Evolutionary conservation across 2,888 invertebrate species (phyloP).

Genomic region (Diachrysia chrysitis): DNA sequence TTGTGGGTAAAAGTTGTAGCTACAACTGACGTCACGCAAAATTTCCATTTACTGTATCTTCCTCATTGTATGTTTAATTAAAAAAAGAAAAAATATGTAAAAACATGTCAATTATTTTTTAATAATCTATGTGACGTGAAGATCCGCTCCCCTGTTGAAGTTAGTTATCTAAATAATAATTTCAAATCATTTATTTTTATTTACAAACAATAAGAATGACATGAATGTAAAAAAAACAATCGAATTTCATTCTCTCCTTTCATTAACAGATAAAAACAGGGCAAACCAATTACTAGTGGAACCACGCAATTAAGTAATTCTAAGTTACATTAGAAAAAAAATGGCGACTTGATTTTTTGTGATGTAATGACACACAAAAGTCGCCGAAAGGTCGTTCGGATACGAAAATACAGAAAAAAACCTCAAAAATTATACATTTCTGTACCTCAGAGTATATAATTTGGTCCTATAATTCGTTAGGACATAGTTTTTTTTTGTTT

Average conservation of each 20-base stretch:
- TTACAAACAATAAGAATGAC: neutral
- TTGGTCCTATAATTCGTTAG: slow-evolving; percentile 79
- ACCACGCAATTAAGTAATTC: slow-evolving; percentile 43
- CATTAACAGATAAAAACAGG: slow-evolving; percentile 3
- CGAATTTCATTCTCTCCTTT: neutral
- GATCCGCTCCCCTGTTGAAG: too few relatives aligned
- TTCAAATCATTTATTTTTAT: neutral
- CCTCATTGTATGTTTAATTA: too few relatives aligned
- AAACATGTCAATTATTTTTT: too few relatives aligned
- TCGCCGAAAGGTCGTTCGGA: slow-evolving; percentile 59
- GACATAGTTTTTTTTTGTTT: slow-evolving; percentile 66
- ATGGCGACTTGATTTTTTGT: slow-evolving; percentile 61
- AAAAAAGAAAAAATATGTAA: too few relatives aligned
- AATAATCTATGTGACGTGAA: too few relatives aligned
- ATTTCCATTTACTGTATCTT: too few relatives aligned
- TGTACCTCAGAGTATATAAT: slow-evolving; percentile 70
- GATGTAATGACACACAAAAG: slow-evolving; percentile 76
- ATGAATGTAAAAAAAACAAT: slow-evolving; percentile 25
- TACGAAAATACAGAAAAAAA: slow-evolving; percentile 56
- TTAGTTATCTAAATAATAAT: neutral
- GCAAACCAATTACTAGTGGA: neutral
- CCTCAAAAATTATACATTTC: slow-evolving; percentile 62
- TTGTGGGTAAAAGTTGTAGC: too few relatives aligned
- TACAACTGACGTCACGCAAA: too few relatives aligned
- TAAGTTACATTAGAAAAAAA: slow-evolving; percentile 52